These are phyloP conservation scores for Tangara arthus DNA, from an alignment of 2,797 vertebrate species.

Conservation along the genomic window DNA sequence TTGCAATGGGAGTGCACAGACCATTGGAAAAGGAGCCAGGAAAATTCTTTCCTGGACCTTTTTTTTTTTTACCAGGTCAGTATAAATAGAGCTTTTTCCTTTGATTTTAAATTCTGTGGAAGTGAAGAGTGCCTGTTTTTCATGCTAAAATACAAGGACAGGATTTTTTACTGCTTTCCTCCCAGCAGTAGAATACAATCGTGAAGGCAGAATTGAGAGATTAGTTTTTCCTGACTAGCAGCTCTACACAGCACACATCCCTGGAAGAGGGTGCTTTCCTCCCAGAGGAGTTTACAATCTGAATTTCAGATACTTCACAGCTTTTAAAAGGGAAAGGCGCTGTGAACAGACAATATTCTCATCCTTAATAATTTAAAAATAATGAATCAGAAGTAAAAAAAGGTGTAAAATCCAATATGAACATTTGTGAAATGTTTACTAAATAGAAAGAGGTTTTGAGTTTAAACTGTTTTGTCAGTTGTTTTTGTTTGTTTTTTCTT, in stretches of 20 bases:
- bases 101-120: neutral
- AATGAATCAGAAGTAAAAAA: neutral
- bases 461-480: neutral
- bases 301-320: neutral
- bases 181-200: neutral
- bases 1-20: neutral
- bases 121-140: neutral
- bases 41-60: neutral
- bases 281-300: neutral
- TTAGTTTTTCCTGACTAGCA: neutral
- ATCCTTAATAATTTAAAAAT: neutral
- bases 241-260: neutral
- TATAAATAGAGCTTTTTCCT: neutral
- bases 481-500: neutral
- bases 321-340: neutral
- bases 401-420: neutral
- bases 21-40: neutral
- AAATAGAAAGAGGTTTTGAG: neutral
- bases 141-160: neutral
- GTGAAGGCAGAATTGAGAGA: neutral
- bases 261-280: neutral
- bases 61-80: neutral
- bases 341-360: neutral
- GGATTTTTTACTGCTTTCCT: neutral
- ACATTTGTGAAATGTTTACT: neutral